Evolutionary conservation across 2,888 invertebrate species (phyloP).

Genomic region (Parasteatoda lunata): DNA sequence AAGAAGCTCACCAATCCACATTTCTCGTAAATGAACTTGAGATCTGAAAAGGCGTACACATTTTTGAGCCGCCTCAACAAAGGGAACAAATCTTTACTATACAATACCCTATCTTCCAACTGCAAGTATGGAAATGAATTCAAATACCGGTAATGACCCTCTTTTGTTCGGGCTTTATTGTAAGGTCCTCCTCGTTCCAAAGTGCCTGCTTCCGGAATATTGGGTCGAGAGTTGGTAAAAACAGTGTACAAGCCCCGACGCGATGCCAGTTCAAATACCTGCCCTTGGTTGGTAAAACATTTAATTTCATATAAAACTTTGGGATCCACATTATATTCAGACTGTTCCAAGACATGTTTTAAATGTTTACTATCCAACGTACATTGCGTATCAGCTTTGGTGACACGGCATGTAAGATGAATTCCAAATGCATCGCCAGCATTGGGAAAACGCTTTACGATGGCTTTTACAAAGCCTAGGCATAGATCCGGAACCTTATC

Average conservation of each 20-base stretch:
- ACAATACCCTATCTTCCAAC: not conserved
- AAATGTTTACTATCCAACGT: conserved; percentile 21
- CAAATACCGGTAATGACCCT: not conserved
- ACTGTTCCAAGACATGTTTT: too few relatives aligned
- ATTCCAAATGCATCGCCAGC: conserved; percentile 10
- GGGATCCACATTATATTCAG: not conserved
- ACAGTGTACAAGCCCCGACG: not conserved
- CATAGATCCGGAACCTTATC: not conserved
- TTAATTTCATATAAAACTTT: not conserved
- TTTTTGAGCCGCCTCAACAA: too few relatives aligned
- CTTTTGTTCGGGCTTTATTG: not conserved
- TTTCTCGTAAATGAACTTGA: not conserved
- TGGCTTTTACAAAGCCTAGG: not conserved
- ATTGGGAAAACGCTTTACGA: not conserved
- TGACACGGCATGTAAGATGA: not conserved
- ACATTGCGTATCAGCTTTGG: conserved; percentile 2
- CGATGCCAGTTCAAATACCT: conserved; percentile 6
- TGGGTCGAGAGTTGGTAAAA: not conserved
- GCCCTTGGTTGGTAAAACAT: not conserved
- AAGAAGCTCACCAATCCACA: not conserved
- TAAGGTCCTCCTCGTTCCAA: not conserved
- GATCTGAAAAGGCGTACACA: conserved; percentile 5
- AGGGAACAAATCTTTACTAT: too few relatives aligned
- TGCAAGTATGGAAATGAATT: not conserved
- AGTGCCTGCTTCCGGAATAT: not conserved